These are phyloP conservation scores for Rhogogaster chlorosoma DNA, from an alignment of 2,888 invertebrate genomes.

Conservation along the genomic window DNA sequence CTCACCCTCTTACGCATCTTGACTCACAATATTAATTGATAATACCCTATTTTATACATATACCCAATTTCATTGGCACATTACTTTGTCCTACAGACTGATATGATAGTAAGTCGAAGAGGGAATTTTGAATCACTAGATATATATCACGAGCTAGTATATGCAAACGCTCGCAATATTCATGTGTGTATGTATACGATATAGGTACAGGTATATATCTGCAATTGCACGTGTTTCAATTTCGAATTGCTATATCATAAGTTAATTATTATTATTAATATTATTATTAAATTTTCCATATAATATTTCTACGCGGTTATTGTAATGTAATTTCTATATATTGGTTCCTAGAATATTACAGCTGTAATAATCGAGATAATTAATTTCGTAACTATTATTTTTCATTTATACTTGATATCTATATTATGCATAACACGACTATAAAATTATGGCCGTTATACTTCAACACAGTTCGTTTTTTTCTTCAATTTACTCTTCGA, in stretches of 20 bases:
- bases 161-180: not conserved
- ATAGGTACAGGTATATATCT: not conserved
- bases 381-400: not conserved
- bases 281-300: not conserved
- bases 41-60: not conserved
- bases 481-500: not conserved
- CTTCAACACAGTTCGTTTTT: not conserved
- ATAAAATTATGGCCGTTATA: not conserved
- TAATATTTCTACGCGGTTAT: not conserved
- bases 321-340: not conserved
- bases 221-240: not conserved
- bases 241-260: not conserved
- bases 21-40: not conserved
- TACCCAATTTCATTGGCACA: slow-evolving; percentile 27
- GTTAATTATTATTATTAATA: not conserved
- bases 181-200: not conserved
- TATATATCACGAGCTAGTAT: not conserved
- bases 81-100: slow-evolving; percentile 32
- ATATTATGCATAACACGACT: not conserved
- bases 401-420: not conserved
- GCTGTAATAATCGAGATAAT: not conserved
- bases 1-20: not conserved
- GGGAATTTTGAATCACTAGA: slow-evolving; percentile 21
- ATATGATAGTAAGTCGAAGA: slow-evolving; percentile 43
- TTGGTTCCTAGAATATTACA: too few relatives aligned